Evolutionary conservation across 2,888 invertebrate species (phyloP).

Genomic region (Caenorhabditis wallacei): DNA sequence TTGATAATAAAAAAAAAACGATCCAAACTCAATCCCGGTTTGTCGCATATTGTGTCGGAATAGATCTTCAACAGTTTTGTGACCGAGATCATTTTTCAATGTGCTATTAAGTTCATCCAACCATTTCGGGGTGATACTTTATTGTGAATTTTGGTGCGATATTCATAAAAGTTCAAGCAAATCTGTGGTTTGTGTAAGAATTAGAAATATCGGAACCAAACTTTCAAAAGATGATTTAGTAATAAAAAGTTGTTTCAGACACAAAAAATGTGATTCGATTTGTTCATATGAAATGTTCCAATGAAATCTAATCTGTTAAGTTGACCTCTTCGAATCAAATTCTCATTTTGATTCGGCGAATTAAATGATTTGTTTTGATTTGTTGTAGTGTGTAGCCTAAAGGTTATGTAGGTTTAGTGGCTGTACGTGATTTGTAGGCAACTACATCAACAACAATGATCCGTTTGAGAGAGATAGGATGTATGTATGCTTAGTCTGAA

Average conservation of each 20-base stretch:
- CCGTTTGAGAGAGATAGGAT: too few species aligned
- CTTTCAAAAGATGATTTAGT: neutral
- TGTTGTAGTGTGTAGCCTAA: constrained; percentile 9
- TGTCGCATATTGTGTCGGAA: constrained; percentile 45
- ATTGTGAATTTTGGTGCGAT: constrained; percentile 11
- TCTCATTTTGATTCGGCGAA: constrained; percentile 19
- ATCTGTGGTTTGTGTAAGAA: constrained; percentile 41
- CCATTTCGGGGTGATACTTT: constrained; percentile 19
- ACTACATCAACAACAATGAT: neutral
- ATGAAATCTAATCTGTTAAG: neutral
- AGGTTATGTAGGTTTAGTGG: neutral
- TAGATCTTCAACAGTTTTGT: constrained; percentile 41
- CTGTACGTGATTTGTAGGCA: neutral
- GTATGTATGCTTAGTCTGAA: too few species aligned
- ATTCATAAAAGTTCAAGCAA: neutral
- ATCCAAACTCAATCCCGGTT: constrained; percentile 32
- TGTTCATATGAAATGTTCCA: neutral
- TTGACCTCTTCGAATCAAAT: neutral
- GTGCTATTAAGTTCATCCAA: constrained; percentile 18
- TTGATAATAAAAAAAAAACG: neutral
- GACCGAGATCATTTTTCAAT: constrained; percentile 41
- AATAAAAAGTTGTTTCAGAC: neutral
- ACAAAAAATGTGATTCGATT: constrained; percentile 13
- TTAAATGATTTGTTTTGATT: constrained; percentile 7
- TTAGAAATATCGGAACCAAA: constrained; percentile 13